Evolutionary conservation across 2,113 vertebrate species (phyloP).

Genomic region (Chitala chitala): DNA sequence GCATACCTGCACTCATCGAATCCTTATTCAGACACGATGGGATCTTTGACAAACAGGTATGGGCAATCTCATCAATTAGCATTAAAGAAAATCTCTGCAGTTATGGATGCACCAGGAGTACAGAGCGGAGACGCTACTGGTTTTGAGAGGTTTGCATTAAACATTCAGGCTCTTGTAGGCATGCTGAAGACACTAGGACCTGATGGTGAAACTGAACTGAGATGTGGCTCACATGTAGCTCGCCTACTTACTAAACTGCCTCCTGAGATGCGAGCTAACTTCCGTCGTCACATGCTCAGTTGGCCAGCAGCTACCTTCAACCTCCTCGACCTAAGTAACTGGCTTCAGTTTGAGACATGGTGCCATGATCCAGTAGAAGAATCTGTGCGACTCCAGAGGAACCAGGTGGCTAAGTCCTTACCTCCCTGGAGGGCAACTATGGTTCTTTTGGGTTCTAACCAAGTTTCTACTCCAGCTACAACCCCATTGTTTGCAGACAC

Average conservation of each 20-base stretch:
- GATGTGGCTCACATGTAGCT: conserved; percentile 16
- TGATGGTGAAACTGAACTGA: background rate
- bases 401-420: background rate
- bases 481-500: background rate
- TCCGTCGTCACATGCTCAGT: background rate
- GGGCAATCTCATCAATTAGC: conserved; percentile 12
- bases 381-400: too few species aligned
- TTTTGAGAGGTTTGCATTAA: background rate
- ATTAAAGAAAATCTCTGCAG: background rate
- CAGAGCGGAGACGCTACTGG: background rate
- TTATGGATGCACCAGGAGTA: conserved; percentile 1
- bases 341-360: conserved; percentile 10
- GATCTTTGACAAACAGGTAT: background rate
- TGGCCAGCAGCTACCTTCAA: background rate
- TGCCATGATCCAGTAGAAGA: background rate
- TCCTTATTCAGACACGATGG: conserved; percentile 25
- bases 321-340: background rate
- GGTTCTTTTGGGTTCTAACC: background rate
- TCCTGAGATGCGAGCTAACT: background rate
- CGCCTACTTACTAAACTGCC: conserved; percentile 5
- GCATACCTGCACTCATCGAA: background rate
- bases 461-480: background rate
- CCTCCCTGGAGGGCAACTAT: background rate
- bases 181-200: conserved; percentile 9
- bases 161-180: conserved; percentile 1